Evolutionary conservation across 2,888 invertebrate species (phyloP).

Genomic region (Cataglyphis altisquamis): DNA sequence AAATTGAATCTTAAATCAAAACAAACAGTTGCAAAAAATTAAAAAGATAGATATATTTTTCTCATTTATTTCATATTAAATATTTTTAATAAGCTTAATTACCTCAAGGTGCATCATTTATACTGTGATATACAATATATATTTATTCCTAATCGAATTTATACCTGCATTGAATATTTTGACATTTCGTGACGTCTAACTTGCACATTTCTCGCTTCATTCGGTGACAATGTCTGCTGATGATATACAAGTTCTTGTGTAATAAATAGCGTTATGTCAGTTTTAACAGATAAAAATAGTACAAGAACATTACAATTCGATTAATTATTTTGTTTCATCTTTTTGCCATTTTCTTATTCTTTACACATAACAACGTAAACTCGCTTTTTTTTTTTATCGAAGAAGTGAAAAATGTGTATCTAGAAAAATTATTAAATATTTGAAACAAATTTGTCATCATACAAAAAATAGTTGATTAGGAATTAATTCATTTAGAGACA

Average conservation of each 20-base stretch:
- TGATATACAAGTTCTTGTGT: neutral
- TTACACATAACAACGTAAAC: neutral
- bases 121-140: neutral
- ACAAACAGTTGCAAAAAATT: neutral
- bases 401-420: neutral
- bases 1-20: neutral
- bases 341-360: neutral
- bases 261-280: neutral
- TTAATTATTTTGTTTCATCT: neutral
- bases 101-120: neutral
- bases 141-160: neutral
- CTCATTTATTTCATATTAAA: neutral
- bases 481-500: neutral
- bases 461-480: neutral
- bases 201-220: conserved; percentile 16
- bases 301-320: neutral
- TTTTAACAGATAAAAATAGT: conserved; percentile 15
- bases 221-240: neutral
- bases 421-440: neutral
- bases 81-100: neutral
- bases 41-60: neutral
- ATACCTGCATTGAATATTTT: neutral
- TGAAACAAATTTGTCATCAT: neutral
- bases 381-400: neutral
- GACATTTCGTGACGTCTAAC: neutral